Conservation (phyloP, 2,113 vertebrate species). For the Podocnemis expansa region DNA sequence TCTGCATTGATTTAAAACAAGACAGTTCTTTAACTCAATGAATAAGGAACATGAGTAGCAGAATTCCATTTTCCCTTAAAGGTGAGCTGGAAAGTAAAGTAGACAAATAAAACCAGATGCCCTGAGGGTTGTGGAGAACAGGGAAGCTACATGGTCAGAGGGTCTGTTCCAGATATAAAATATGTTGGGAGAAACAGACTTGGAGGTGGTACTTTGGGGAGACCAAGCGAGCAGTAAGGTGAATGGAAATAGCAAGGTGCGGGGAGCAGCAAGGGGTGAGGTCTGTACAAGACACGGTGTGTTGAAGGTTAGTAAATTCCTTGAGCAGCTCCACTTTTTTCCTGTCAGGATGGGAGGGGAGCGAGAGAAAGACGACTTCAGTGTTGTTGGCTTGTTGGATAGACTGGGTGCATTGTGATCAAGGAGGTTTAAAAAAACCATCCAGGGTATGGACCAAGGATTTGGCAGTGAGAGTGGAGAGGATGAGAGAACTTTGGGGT, state of each 20-base stretch:
- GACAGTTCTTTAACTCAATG: not conserved
- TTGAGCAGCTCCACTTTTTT: not conserved
- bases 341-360: not conserved
- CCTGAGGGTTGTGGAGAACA: not conserved
- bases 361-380: not conserved
- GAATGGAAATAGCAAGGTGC: not conserved
- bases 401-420: not conserved
- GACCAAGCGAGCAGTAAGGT: not conserved
- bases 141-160: not conserved
- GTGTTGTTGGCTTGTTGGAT: not conserved
- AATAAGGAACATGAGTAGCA: not conserved
- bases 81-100: not conserved
- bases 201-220: not conserved
- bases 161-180: not conserved
- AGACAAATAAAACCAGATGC: not conserved
- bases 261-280: rapidly evolving
- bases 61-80: not conserved
- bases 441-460: not conserved
- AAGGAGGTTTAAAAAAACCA: not conserved
- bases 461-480: not conserved
- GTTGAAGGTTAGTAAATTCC: not conserved
- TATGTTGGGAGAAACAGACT: not conserved
- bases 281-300: not conserved
- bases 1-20: not conserved
- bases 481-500: not conserved